Conservation (phyloP, 2,888 invertebrate species). For the Agrochola circellaris region DNA sequence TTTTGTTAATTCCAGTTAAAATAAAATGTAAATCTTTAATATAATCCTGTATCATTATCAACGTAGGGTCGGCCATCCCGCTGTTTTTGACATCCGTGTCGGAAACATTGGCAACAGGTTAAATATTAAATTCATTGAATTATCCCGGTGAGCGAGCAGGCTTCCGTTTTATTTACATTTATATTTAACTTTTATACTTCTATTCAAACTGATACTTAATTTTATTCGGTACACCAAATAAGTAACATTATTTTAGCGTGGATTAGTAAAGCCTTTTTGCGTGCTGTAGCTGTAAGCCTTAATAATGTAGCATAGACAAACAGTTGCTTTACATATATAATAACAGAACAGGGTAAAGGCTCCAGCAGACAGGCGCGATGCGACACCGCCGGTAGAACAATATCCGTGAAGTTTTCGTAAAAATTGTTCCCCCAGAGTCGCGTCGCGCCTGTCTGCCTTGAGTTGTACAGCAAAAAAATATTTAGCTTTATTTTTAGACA, state of each 20-base stretch:
- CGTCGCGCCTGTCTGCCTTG: too few species aligned
- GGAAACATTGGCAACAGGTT: constrained; percentile 30
- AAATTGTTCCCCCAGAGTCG: too few species aligned
- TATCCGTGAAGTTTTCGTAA: too few species aligned
- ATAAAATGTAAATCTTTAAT: not conserved
- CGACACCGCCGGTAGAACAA: too few species aligned
- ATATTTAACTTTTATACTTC: not conserved
- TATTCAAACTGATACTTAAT: constrained; percentile 5
- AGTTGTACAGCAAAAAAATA: not conserved
- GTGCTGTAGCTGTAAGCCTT: not conserved
- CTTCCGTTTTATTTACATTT: constrained; percentile 30
- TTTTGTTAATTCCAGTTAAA: not conserved
- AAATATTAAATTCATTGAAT: constrained; percentile 29
- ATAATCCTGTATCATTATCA: constrained; percentile 13
- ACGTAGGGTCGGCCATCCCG: not conserved
- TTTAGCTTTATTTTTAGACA: not conserved
- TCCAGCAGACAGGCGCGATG: too few species aligned
- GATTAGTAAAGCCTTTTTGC: not conserved
- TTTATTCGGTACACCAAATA: not conserved
- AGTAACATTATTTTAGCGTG: not conserved
- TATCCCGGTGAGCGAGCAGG: constrained; percentile 4
- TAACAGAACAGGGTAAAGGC: too few species aligned
- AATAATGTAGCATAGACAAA: not conserved
- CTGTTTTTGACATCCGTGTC: constrained; percentile 22
- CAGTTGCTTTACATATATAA: not conserved